Evolutionary conservation across 2,113 vertebrate genomes (phyloP), one percentile per base, ranked within the genome.

Genomic region (Ranitomeya imitator): DNA sequence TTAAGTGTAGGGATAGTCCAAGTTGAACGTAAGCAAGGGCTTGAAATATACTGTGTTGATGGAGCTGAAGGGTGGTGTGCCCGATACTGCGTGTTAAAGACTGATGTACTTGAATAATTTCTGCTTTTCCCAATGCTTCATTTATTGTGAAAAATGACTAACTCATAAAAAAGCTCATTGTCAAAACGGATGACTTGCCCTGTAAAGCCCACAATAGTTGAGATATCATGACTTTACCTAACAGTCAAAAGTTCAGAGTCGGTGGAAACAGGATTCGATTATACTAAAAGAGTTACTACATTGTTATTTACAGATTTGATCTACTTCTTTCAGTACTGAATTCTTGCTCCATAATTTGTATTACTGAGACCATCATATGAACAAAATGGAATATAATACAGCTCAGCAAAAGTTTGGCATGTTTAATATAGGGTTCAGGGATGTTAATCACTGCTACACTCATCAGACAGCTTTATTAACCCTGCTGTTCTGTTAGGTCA

Each of bases 391-490:
- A 55, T 86, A 69, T 87, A 87, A 80, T 87, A 57, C n/a, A 78
- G 73, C 76, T 83, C 59, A 85, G 90, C 90, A 83, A 89, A 90
- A 12, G 85, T 79, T 92, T 85, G 89, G 88, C 90, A 90, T 88
- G 85, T 77, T 79, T 88, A 93, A 85, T 73, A 60, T 81, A 91
- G 90, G 85, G 90, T 93, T 93, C 79, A 85, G 90, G 89, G 85
- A 91, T 92, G 92, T 93, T 94, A 96, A 96, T 97, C 95, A 96
- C 92, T 92, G 92, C 92, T 95, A 84, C 90, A 92, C 94, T 95
- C 95, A 93, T 96, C 94, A 95, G 94, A 96, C 93, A 93, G 94
- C 95, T 97, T 97, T 96, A 97, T 97, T 96, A n/a, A n/a, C n/a
- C n/a, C n/a, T n/a, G n/a, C n/a, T n/a, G n/a, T n/a, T n/a, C n/a